These are phyloP conservation scores for Slavum lentiscoides DNA, from an alignment of 2,888 invertebrate species.

Conservation along the genomic window DNA sequence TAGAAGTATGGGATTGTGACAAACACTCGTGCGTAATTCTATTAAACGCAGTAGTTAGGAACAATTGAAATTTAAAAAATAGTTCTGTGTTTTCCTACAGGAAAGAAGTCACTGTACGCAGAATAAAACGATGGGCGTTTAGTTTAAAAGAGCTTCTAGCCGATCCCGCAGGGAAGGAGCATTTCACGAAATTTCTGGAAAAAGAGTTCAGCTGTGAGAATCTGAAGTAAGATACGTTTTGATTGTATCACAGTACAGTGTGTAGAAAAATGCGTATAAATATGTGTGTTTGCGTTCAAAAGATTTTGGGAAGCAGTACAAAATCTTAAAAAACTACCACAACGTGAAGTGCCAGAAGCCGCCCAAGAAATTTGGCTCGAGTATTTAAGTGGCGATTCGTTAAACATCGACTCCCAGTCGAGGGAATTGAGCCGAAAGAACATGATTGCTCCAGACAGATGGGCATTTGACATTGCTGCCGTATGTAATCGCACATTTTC, in stretches of 20 bases:
- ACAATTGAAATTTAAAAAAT: conserved; percentile 29
- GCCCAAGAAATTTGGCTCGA: conserved; percentile 90
- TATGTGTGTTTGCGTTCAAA: conserved; percentile 47
- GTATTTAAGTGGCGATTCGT: conserved; percentile 90
- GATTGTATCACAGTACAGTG: not conserved
- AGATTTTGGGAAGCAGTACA: conserved; percentile 97
- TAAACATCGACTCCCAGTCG: conserved; percentile 94
- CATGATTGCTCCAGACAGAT: conserved; percentile 81
- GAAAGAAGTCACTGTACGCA: conserved; percentile 88
- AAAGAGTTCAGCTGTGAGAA: conserved; percentile 99
- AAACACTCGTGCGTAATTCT: conserved; percentile 72
- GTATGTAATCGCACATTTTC: conserved; percentile 63
- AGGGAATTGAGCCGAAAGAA: conserved; percentile 82
- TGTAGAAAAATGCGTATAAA: not conserved
- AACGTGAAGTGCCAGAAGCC: conserved; percentile 78
- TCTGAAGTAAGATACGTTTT: conserved; percentile 71
- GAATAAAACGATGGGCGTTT: conserved; percentile 97
- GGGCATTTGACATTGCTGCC: conserved; percentile 96
- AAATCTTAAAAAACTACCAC: conserved; percentile 84
- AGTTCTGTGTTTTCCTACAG: conserved; percentile 61
- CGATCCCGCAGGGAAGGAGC: conserved; percentile 94
- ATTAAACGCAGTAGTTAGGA: conserved; percentile 1
- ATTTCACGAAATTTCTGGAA: conserved; percentile 92
- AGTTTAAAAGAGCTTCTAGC: conserved; percentile 90
- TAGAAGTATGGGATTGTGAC: conserved; percentile 97